Base-by-base conservation (phyloP, 2,797 vertebrate genomes). In the Melanogrammus aeglefinus region DNA sequence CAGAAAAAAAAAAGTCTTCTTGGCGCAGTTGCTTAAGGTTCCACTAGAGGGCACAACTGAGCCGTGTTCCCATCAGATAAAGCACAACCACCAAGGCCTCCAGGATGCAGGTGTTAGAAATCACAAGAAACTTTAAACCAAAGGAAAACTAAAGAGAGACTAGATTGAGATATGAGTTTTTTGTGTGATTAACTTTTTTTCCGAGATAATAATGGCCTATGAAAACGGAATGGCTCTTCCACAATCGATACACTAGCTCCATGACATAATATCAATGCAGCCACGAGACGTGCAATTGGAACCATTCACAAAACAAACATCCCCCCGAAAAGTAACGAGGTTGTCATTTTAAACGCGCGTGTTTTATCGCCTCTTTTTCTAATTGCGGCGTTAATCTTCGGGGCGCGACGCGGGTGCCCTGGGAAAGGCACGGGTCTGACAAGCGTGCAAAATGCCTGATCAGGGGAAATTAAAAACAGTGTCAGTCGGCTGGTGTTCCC, bases 31-130 rank as follows among this genome's bases (percentile, higher is more conserved):
- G 18, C 51, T 51, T 21, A 74, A 24, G 33, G 27, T n/a, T 77
- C 83, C 83, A 82, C 75, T 81, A 85, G 83, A 79, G 77, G 81
- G 83, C 36, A 72, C 13, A n/a, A 77, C 71, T 80, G 79, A 39
- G 47, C 35, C 44, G 29, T 41, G 73, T 24, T 74, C 36, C 38
- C 35, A 66, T 13, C 24, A 66, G 41, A 18, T 10, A 21, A 6
- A 63, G 24, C 18, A 29, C 75, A 63, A 57, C 47, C 13, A 41
- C n/a, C 44, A 79, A 79, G 79, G 82, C 47, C 13, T 44, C 57
- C 57, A 63, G 18, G n/a, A 69, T 27, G 63, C 24, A 63, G 57
- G 57, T 24, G 63, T 27, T 69, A 10, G 21, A 24, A 12, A 27
- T 69, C 10, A 27, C n/a, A 69, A 69, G 63, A 69, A 69, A 69